Base-by-base conservation (phyloP, 2,797 vertebrate genomes). In the Spea hammondii region DNA sequence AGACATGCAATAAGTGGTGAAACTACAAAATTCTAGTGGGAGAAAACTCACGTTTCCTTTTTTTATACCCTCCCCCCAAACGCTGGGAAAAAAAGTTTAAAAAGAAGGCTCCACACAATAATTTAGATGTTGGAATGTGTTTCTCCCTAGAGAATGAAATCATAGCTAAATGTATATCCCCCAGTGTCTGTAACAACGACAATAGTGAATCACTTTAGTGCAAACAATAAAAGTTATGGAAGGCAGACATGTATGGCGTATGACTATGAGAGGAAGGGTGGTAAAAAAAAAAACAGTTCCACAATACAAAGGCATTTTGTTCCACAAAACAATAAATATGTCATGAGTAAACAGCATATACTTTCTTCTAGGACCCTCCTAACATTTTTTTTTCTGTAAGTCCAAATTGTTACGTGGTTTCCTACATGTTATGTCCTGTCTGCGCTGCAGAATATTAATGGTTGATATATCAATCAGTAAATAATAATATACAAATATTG, bases 181-280 rank as follows among this genome's bases (percentile, higher is more conserved):
- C 32, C 68, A 76, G 64, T 79, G 69, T 79, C 70, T 60, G 62
- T 71, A 59, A 76, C 73, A 80, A 76, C 75, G 67, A 65, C 76
- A 65, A 74, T 78, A 71, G 46, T 82, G 75, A 82, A 77, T 82
- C 70, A 82, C 45, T 64, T 70, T 68, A 55, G n/a, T 45, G n/a
- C 69, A 65, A 78, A 82, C 75, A 77, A 74, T 32, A 70, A 72
- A 55, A 54, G 44, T 65, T 65, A 70, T 65, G 77, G 74, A 69
- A 73, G 32, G 49, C 79, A 76, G 79, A 72, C 79, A 76, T 72
- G 67, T 45, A 76, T 81, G 70, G 79, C 79, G 72, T 77, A 81
- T 77, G 79, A 81, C 73, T 77, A 73, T 62, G 72, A 66, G 60
- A 77, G 75, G 75, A 82, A 78, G 65, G 70, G 75, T 53, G 79